phyloP scores from a whole-genome alignment of 2,113 vertebrate genomes.

The Leucopsar rothschildi region DNA sequence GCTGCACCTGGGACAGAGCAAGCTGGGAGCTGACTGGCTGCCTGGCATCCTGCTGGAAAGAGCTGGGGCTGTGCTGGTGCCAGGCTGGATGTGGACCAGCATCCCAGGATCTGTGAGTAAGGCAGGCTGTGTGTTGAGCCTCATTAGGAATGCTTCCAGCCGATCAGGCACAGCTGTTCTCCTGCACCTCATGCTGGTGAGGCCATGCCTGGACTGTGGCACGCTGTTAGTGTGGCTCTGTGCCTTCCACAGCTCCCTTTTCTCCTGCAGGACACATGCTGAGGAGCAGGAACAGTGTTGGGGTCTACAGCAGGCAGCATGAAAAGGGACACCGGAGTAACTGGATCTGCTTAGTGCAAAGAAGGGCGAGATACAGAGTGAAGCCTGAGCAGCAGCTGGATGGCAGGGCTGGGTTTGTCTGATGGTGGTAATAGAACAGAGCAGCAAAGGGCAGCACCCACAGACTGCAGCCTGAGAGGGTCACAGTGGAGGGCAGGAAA shows the following conservation, averaged over 20 bases:
- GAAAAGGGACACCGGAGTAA: background rate
- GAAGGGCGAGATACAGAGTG: accelerated
- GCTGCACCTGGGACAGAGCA: background rate
- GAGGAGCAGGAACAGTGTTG: background rate
- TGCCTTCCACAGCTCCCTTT: background rate
- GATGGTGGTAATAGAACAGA: background rate
- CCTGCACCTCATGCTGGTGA: accelerated
- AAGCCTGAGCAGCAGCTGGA: background rate
- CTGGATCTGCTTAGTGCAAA: background rate
- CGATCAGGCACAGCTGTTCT: background rate
- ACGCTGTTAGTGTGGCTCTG: background rate
- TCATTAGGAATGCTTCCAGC: accelerated
- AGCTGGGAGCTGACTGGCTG: background rate
- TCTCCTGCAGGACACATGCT: background rate
- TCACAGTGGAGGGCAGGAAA: background rate
- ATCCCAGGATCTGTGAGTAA: accelerated
- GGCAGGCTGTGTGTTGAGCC: background rate
- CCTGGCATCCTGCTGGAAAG: background rate
- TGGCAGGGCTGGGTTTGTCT: background rate
- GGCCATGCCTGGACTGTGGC: background rate
- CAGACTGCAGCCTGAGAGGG: background rate
- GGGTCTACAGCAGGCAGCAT: background rate
- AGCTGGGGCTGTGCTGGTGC: background rate
- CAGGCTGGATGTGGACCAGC: background rate
- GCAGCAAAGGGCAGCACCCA: background rate